These are phyloP conservation scores for Chunga burmeisteri DNA, from an alignment of 2,113 vertebrate genomes.

Conservation along the genomic window DNA sequence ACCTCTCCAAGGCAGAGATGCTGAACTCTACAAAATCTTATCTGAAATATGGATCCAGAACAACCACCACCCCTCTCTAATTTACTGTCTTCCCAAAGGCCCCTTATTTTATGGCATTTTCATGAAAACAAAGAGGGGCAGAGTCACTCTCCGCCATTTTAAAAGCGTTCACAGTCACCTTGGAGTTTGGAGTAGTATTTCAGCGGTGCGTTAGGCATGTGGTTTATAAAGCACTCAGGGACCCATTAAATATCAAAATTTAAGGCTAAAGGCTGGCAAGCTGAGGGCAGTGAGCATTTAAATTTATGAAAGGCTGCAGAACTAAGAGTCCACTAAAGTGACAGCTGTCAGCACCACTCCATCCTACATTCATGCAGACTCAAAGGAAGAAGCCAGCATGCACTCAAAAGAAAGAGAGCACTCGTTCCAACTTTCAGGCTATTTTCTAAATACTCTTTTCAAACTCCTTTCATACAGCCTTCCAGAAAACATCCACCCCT, in stretches of 20 bases:
- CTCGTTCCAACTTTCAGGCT: conserved; percentile 31
- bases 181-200: conserved; percentile 21
- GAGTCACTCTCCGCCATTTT: not conserved
- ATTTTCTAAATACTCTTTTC: conserved; percentile 65
- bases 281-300: conserved; percentile 32
- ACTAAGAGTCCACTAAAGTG: conserved; percentile 54
- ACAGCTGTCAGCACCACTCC: conserved; percentile 60
- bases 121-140: not conserved
- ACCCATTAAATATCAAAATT: conserved; percentile 51
- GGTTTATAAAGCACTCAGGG: conserved; percentile 33
- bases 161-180: not conserved
- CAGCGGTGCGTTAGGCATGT: not conserved
- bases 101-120: not conserved
- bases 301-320: conserved; percentile 47
- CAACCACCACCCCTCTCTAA: not conserved
- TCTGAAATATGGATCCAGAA: not conserved
- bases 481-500: conserved; percentile 60
- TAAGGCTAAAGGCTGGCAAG: conserved; percentile 43
- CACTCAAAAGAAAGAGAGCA: conserved; percentile 29
- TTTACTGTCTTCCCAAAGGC: not conserved
- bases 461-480: conserved; percentile 41
- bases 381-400: conserved; percentile 6
- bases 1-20: not conserved
- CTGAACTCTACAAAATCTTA: not conserved
- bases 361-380: conserved; percentile 31